Evolutionary conservation across 2,888 invertebrate species (phyloP), one percentile per base, ranked within the genome.

Genomic region (Molanna angustata): DNA sequence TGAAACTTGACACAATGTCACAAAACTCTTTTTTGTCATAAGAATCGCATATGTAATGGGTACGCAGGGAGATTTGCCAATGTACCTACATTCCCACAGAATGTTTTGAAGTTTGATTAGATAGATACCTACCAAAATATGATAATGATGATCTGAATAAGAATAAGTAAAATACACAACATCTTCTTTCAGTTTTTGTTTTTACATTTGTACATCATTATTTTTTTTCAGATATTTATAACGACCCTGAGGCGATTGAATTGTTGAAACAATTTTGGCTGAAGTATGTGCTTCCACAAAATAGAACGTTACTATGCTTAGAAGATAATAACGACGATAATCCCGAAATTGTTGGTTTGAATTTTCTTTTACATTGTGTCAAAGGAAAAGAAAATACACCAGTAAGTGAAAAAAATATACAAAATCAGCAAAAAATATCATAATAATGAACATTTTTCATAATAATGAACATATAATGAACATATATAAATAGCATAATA

Each of bases 261-360:
- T n/a, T 13, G 17, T 2, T 22, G 2, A 48, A 39, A 2, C 43
- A 37, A 11, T 57, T 49, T 31, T 57, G 57, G 57, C 21, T 7
- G 4, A 32, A 54, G 1, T 42, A 41, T n/a, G 45, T 52, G 3
- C 21, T 57, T 9, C 51, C 49, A 11, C 40, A 49, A 20, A 52
- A 44, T 2, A n/a, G 46, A 6, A 52, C 52, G 7, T 9, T 57
- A 1, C n/a, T 57, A 2, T 57, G 57, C 31, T 35, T 57, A 1
- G 57, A 57, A 39, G 54, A 57, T 20, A 32, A 42, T 11, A 4
- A 4, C 2, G 16, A 18, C 19, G n/a, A 11, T 14, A 18, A 32
- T 31, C 20, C 39, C 31, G 47, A 46, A 27, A 50, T 58, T 20
- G 52, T 58, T 16, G 58, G 49, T 9, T 31, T 53, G 1, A 58